phyloP scores from a whole-genome alignment of 2,797 vertebrate genomes.

The Sphenopsis melanotis region DNA sequence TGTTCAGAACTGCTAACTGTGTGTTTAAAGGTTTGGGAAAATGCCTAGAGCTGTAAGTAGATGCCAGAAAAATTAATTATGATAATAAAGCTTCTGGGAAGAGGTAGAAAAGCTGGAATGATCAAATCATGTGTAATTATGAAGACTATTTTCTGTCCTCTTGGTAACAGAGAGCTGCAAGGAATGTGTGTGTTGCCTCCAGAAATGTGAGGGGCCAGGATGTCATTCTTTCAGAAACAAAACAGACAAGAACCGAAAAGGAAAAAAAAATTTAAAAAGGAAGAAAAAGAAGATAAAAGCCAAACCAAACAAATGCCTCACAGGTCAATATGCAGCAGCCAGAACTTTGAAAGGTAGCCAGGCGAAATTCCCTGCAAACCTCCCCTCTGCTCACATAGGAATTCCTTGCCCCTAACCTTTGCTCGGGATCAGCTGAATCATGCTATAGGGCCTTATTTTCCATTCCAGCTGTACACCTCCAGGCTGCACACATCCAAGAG shows the following conservation, averaged over 20 bases:
- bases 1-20: not conserved
- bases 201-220: slow-evolving; percentile 26
- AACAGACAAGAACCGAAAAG: not conserved
- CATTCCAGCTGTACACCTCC: not conserved
- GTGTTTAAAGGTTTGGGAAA: slow-evolving; percentile 33
- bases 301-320: slow-evolving; percentile 46
- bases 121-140: slow-evolving; percentile 36
- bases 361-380: slow-evolving; percentile 37
- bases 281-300: not conserved
- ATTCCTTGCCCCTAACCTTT: not conserved
- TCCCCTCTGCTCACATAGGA: slow-evolving; percentile 7
- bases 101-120: slow-evolving; percentile 22
- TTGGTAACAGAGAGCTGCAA: not conserved
- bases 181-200: slow-evolving; percentile 11
- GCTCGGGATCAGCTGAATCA: not conserved
- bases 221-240: slow-evolving; percentile 25
- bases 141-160: slow-evolving; percentile 6
- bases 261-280: rapidly evolving
- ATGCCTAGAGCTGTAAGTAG: slow-evolving; percentile 33
- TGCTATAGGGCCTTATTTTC: not conserved
- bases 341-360: not conserved
- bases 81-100: slow-evolving; percentile 55
- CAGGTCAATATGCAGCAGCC: not conserved
- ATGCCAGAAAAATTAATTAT: slow-evolving; percentile 58
- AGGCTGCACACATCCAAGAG: not conserved